Evolutionary conservation across 1,140 invertebrate genomes (phyloP), one percentile per base, ranked within the genome.

Genomic region (Bursaphelenchus mucronatus): DNA sequence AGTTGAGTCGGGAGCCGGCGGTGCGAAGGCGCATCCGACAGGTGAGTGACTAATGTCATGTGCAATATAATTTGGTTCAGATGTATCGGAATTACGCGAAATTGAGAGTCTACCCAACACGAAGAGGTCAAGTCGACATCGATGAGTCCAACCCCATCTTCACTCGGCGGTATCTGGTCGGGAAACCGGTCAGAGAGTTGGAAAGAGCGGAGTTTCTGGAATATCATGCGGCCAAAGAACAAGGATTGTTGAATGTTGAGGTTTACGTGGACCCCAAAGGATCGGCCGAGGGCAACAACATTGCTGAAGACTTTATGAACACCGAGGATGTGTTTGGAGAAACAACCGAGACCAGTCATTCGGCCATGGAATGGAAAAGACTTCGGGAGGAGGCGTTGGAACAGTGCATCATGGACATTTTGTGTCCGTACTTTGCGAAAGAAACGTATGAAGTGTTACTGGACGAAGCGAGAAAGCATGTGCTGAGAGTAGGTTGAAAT

Each of bases 351-450:
- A 97, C 94, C 82, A 93, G 90, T 74, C 91, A 92, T 72, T 89
- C 89, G 70, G 94, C 96, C 0, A 89, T 96, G 78, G 90, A 94
- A 66, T 99, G 96, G 96, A 98, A 99, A 82, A 85, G 88, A 0
- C 78, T 96, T 53, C 85, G 95, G 43, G 87, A 87, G 0, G 88
- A 92, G 71, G 90, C 91, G 63, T 88, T 99, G 0, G 89, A 93
- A 69, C 84, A 90, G 56, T 92, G 94, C 0, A 84, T 97, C 8
- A 89, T 86, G 8, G 89, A 90, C 69, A 89, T 94, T 81, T 86
- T 98, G 0, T 89, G 92, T 76, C 93, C 92, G 0, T 89, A 90
- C 75, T 85, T 98, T 68, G 86, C 89, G 59, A 89, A 91, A 71
- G 95, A 99, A 83, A 80, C 98, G 0, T 86, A 88, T 44, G 84